phyloP scores from a whole-genome alignment of 2,113 vertebrate genomes.

The Poeciliopsis prolifica region DNA sequence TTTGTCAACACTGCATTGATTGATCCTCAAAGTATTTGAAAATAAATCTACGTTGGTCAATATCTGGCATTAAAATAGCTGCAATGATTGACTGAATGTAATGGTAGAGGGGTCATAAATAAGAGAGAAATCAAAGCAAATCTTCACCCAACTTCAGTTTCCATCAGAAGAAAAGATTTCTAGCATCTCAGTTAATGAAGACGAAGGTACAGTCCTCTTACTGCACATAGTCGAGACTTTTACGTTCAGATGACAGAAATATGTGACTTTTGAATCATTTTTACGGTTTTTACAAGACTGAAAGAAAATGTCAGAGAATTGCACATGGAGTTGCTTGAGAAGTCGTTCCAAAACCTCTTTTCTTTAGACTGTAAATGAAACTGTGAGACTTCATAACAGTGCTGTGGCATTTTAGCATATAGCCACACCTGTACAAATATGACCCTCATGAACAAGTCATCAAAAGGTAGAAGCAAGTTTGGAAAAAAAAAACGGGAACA shows the following conservation, averaged over 20 bases:
- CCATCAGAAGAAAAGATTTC: not conserved
- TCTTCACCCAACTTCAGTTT: not conserved
- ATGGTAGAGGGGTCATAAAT: not conserved
- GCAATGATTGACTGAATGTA: conserved; percentile 3
- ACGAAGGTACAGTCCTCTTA: too few relatives aligned
- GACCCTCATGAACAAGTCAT: not conserved
- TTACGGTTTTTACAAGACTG: too few relatives aligned
- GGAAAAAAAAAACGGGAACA: not conserved
- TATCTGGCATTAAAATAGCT: conserved; percentile 21
- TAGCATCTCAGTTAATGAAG: not conserved
- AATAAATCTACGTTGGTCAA: conserved; percentile 12
- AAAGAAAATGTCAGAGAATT: too few relatives aligned
- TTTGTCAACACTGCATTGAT: not conserved
- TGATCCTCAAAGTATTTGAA: conserved; percentile 5
- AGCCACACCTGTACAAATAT: not conserved
- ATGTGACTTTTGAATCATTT: too few relatives aligned
- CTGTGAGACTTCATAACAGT: not conserved
- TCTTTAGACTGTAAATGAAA: too few relatives aligned
- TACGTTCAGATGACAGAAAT: too few relatives aligned
- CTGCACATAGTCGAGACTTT: too few relatives aligned
- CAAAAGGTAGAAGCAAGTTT: too few relatives aligned
- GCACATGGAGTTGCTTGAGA: too few relatives aligned
- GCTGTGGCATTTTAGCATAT: not conserved
- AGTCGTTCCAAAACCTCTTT: too few relatives aligned
- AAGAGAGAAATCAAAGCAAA: conserved; percentile 1